Conservation (phyloP, 2,797 vertebrate genomes). For the Poeciliopsis turneri region DNA sequence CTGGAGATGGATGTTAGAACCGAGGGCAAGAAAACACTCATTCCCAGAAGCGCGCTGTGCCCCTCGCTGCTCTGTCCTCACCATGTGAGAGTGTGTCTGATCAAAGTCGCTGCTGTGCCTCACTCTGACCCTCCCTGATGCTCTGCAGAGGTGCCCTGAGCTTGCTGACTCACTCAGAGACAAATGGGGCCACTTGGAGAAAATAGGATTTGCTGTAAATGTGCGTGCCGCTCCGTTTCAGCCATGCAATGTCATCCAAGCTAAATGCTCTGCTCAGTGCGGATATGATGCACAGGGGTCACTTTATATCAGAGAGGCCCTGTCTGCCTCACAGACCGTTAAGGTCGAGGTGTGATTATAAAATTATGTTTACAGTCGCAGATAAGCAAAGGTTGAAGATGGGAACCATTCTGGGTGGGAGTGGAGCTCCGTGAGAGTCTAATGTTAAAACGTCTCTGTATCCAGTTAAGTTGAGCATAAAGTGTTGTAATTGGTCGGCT, state of each 20-base stretch:
- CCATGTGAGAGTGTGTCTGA: slow-evolving; percentile 23
- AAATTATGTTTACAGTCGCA: slow-evolving; percentile 36
- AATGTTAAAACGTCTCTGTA: slow-evolving; percentile 11
- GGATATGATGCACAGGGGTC: slow-evolving; percentile 36
- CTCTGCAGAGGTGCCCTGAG: slow-evolving; percentile 68
- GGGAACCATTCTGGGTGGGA: slow-evolving; percentile 35
- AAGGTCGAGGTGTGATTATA: slow-evolving; percentile 32
- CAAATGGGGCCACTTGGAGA: slow-evolving; percentile 69
- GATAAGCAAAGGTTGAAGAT: slow-evolving; percentile 40
- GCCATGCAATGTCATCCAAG: slow-evolving; percentile 46
- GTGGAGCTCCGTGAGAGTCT: slow-evolving; percentile 2
- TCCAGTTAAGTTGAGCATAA: slow-evolving; percentile 12
- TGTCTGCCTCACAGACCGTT: slow-evolving; percentile 12
- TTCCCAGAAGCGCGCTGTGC: slow-evolving; percentile 36
- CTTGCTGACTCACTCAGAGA: slow-evolving; percentile 75
- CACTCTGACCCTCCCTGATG: slow-evolving; percentile 61
- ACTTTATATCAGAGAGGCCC: slow-evolving; percentile 10
- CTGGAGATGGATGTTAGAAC: slow-evolving; percentile 75
- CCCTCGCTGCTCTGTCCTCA: slow-evolving; percentile 39
- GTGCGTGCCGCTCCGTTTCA: slow-evolving; percentile 44
- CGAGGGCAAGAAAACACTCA: slow-evolving; percentile 34
- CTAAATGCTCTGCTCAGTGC: slow-evolving; percentile 24
- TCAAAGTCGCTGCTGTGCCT: slow-evolving; percentile 58
- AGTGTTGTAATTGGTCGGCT: slow-evolving; percentile 38
- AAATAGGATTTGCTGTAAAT: slow-evolving; percentile 69